A percentile compares a stretch with the other conserved stretches of the same genome.
These are phyloP conservation scores for Mythimna albipuncta DNA, from an alignment of 2,888 invertebrate genomes.

Conservation along the genomic window DNA sequence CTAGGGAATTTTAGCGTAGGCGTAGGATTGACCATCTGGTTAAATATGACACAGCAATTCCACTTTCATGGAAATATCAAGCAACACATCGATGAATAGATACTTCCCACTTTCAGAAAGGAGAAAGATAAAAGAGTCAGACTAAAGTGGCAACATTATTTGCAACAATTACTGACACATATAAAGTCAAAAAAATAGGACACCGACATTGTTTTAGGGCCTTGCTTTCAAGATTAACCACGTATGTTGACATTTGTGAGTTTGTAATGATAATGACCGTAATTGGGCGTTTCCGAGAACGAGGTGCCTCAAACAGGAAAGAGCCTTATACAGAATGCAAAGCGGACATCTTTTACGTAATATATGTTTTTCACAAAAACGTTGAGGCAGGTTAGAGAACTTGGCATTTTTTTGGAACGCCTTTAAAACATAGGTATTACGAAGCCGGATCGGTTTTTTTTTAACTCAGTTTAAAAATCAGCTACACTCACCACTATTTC, in stretches of 20 bases:
- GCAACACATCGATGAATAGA: not conserved
- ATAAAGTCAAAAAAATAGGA: constrained; percentile 29
- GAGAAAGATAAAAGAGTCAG: too few relatives aligned
- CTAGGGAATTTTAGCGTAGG: constrained; percentile 26
- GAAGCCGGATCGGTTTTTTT: not conserved
- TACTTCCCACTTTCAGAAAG: not conserved
- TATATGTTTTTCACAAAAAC: constrained; percentile 36
- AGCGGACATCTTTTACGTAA: constrained; percentile 32
- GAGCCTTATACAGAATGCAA: constrained; percentile 48
- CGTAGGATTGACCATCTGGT: constrained; percentile 30
- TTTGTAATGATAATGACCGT: constrained; percentile 63
- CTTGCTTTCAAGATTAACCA: constrained; percentile 60
- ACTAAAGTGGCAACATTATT: not conserved
- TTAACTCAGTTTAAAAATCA: constrained; percentile 9
- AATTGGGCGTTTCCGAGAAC: constrained; percentile 67
- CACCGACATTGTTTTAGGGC: constrained; percentile 38
- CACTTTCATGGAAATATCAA: constrained; percentile 4
- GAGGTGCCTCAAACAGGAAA: constrained; percentile 57
- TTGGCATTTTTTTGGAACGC: not conserved
- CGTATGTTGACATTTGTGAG: constrained; percentile 65
- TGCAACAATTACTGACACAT: constrained; percentile 15
- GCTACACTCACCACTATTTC: constrained; percentile 36
- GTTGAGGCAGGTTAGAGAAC: constrained; percentile 32
- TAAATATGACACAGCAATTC: constrained; percentile 4
- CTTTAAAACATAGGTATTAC: not conserved